These are phyloP conservation scores for Callionymus lyra DNA, from an alignment of 2,113 vertebrate species.

Conservation along the genomic window DNA sequence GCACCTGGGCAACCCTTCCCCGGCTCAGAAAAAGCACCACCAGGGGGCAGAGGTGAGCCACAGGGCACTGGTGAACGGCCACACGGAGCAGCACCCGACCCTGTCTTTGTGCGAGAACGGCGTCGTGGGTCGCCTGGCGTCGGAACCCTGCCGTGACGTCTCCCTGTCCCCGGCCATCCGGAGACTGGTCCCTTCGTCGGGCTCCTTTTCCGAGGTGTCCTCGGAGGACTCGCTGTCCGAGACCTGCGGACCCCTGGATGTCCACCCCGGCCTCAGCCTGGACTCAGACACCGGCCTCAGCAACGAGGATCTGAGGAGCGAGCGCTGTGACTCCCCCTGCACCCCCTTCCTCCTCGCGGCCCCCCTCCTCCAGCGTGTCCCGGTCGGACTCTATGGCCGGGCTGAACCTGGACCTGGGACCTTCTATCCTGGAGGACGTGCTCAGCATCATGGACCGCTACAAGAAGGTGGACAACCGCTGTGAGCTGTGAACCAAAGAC, in stretches of 20 bases:
- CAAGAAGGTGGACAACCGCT: constrained; percentile 54
- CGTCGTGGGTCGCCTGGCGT: constrained; percentile 24
- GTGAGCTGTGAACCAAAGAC: constrained; percentile 46
- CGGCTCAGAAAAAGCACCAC: constrained; percentile 14
- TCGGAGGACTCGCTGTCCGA: constrained; percentile 69
- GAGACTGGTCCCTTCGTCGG: constrained; percentile 54
- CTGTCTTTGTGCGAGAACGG: constrained; percentile 49
- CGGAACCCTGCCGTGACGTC: constrained; percentile 47
- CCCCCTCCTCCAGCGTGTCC: constrained; percentile 24
- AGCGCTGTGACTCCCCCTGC: constrained; percentile 46
- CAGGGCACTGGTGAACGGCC: constrained; percentile 6
- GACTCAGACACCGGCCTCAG: constrained; percentile 65
- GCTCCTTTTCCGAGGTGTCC: constrained; percentile 65
- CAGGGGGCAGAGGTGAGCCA: constrained; percentile 4
- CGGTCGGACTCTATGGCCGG: constrained; percentile 60
- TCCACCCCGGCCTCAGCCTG: constrained; percentile 50
- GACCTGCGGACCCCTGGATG: constrained; percentile 47
- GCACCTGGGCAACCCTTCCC: constrained; percentile 61
- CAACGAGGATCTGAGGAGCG: constrained; percentile 67
- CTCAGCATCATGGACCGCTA: constrained; percentile 76
- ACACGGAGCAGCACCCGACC: constrained; percentile 31
- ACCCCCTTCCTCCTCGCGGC: constrained; percentile 5
- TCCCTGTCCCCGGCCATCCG: constrained; percentile 48
- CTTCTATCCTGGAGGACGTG: constrained; percentile 75
- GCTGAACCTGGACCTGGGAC: constrained; percentile 71